These are phyloP conservation scores for Augiades crinisus DNA, from an alignment of 2,888 invertebrate genomes.

Conservation along the genomic window DNA sequence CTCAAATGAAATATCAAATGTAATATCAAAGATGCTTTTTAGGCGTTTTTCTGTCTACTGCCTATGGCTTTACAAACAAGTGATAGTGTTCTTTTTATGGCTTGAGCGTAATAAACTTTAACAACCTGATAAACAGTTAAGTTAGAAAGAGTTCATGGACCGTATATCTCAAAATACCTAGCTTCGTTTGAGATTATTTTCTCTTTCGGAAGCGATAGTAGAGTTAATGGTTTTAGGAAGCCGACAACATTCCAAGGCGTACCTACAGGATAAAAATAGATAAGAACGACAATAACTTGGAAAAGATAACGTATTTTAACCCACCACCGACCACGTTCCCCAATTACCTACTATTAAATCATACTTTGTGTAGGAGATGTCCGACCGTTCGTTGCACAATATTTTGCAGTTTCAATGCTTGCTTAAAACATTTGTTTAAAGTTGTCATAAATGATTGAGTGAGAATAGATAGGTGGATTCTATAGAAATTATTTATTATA, in stretches of 20 bases:
- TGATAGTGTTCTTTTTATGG: background rate
- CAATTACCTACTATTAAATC: background rate
- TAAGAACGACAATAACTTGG: slow-evolving; percentile 10
- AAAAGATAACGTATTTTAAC: slow-evolving; percentile 12
- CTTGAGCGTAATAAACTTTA: slow-evolving; percentile 2
- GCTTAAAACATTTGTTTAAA: too few species aligned
- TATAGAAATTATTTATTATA: too few species aligned
- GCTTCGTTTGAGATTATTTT: slow-evolving; percentile 12
- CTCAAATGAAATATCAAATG: too few species aligned
- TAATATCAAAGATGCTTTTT: too few species aligned
- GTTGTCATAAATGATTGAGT: background rate
- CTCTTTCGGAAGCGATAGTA: slow-evolving; percentile 17
- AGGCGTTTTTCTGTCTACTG: too few species aligned
- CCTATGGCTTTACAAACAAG: too few species aligned
- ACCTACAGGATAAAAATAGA: slow-evolving; percentile 14
- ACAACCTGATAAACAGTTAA: slow-evolving; percentile 11
- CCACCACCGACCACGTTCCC: background rate
- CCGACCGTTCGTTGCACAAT: too few species aligned
- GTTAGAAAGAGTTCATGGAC: slow-evolving; percentile 29
- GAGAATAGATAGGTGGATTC: too few species aligned
- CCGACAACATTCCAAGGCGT: slow-evolving; percentile 17
- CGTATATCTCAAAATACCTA: slow-evolving; percentile 12
- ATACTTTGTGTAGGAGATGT: background rate
- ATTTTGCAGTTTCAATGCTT: too few species aligned
- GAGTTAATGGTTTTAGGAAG: slow-evolving; percentile 19